A percentile compares a stretch with the other conserved stretches of the same genome.
Conservation (phyloP, 2,113 vertebrate genomes). For the Tylochromis polylepis region DNA sequence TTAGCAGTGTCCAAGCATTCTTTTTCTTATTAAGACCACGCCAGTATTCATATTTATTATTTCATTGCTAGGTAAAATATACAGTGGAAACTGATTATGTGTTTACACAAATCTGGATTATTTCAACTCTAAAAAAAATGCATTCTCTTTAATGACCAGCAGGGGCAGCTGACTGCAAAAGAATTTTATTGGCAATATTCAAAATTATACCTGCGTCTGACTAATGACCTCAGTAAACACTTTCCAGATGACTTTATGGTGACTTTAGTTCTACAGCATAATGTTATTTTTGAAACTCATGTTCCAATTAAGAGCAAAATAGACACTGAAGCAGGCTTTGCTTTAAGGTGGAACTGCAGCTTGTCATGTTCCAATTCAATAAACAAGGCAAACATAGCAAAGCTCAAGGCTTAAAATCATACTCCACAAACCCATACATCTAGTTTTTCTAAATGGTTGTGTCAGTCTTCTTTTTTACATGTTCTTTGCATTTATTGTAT, state of each 20-base stretch:
- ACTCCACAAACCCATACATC: background rate
- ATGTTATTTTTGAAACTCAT: background rate
- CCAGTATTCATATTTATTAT: too few species aligned
- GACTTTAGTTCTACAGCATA: background rate
- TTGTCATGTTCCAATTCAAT: background rate
- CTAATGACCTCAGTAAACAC: background rate
- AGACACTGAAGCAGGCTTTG: background rate
- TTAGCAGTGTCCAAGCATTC: too few species aligned
- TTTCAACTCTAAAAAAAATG: background rate
- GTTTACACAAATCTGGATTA: background rate
- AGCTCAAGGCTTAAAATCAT: background rate
- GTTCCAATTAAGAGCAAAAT: background rate
- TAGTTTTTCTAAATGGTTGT: background rate
- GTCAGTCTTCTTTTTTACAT: background rate
- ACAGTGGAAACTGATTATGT: too few species aligned
- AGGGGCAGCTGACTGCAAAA: background rate
- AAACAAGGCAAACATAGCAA: background rate
- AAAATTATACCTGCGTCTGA: too few species aligned
- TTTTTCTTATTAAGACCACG: too few species aligned
- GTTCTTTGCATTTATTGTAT: background rate
- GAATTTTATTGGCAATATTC: too few species aligned
- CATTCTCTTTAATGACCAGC: background rate
- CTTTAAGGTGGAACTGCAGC: background rate
- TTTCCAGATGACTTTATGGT: background rate
- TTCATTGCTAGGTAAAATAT: too few species aligned